Evolutionary conservation across 1,140 invertebrate genomes (phyloP).

Genomic region (Phenacoccus solenopsis): DNA sequence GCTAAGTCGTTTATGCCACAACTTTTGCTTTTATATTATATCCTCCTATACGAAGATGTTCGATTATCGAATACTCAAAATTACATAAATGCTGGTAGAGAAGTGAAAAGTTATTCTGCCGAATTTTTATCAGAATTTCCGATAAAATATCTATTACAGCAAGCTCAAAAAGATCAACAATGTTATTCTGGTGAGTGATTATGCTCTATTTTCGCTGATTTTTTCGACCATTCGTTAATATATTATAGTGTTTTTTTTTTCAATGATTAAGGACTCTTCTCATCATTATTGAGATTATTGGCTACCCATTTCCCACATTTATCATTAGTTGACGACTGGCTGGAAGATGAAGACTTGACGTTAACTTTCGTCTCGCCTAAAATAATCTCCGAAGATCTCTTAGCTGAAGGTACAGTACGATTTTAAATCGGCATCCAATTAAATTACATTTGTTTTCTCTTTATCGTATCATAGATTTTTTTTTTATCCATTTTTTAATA

Average conservation of each 20-base stretch:
- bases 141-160: constrained; percentile 84
- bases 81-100: neutral
- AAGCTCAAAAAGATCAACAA: constrained; percentile 82
- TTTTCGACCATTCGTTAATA: constrained; percentile 8
- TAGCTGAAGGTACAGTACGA: neutral
- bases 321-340: constrained; percentile 89
- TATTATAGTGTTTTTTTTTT: constrained; percentile 21
- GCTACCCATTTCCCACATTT: constrained; percentile 90
- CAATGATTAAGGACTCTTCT: constrained; percentile 69
- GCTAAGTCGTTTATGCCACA: constrained; percentile 72
- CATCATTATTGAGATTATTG: constrained; percentile 67
- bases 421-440: too few relatives aligned
- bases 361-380: neutral
- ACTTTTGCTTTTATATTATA: constrained; percentile 79
- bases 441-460: too few relatives aligned
- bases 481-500: too few relatives aligned
- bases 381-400: neutral
- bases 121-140: constrained; percentile 83
- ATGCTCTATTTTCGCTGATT: constrained; percentile 26
- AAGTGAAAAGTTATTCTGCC: constrained; percentile 63
- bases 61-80: constrained; percentile 6
- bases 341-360: constrained; percentile 44
- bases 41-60: constrained; percentile 79
- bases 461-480: too few relatives aligned
- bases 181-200: constrained; percentile 50